Evolutionary conservation across 37 sponge, comb jelly and placozoan species (phyloP), one percentile per base, ranked within the genome.

Genomic region (Mnemiopsis leidyi): DNA sequence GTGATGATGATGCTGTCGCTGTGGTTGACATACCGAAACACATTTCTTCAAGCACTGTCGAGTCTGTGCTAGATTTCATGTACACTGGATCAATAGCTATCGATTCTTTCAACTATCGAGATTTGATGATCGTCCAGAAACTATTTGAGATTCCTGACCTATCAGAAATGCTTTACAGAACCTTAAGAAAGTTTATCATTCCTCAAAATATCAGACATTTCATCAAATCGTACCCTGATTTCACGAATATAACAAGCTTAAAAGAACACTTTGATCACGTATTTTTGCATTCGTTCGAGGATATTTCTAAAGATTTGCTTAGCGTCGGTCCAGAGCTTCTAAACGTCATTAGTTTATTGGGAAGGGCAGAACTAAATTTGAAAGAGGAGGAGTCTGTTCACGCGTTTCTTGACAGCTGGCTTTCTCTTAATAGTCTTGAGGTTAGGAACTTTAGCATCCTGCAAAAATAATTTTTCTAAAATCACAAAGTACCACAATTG

Each of bases 221-320:
- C 20, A 71, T 71, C 75, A 71, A n/a, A n/a, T n/a, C 75, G 20
- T 71, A 71, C n/a, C n/a, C 26, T 7, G 25, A 71, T 25, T 28
- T 71, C 7, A n/a, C 30, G 7, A 23, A 71, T 29, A n/a, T 71
- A 29, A 13, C 75, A n/a, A 71, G 30, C 5, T 28, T 71, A n/a
- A 5, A 25, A 25, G 75, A 71, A 71, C 30, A 29, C n/a, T 71
- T 71, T 71, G 75, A 71, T 71, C 75, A 71, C n/a, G 75, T 71
- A 13, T 71, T 71, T 25, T 28, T 71, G 30, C 75, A 71, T 25
- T 71, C 75, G 25, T 71, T 71, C n/a, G 25, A n/a, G 75, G 75
- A 18, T 7, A 71, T 71, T 5, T 3, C 26, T 29, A 2, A 71
- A 5, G 75, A 71, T 71, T 71, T 71, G 75, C 20, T 71, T 13